A percentile compares a stretch with the other conserved stretches of the same genome.
phyloP scores from a whole-genome alignment of 1,140 invertebrate species.

The Pogonognathellus flavescens region DNA sequence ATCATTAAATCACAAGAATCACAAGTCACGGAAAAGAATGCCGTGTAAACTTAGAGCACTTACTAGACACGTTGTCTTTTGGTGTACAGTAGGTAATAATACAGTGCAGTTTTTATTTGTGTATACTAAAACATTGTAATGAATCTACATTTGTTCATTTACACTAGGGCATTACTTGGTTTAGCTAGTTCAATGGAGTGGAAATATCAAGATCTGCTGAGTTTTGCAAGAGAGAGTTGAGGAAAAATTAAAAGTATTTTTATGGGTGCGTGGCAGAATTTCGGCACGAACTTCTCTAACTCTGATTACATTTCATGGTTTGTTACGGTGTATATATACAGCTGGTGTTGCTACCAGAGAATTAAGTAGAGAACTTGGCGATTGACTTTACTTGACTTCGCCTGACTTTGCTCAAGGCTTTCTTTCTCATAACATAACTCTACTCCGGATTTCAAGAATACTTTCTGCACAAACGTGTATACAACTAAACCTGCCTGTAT shows the following conservation, averaged over 20 bases:
- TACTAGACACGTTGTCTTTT: no score
- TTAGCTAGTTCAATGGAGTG: no score
- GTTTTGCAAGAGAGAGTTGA: background rate
- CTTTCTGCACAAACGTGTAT: background rate
- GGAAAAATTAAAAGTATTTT: constrained; percentile 32
- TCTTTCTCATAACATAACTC: constrained; percentile 17
- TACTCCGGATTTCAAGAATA: constrained; percentile 8
- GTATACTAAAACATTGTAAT: no score
- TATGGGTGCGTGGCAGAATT: constrained; percentile 30
- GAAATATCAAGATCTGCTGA: no score
- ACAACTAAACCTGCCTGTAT: background rate
- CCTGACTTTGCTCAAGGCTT: constrained; percentile 45
- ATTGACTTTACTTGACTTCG: constrained; percentile 17
- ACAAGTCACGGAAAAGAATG: no score
- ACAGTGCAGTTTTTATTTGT: no score
- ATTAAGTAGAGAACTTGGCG: constrained; percentile 30
- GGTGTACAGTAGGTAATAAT: no score
- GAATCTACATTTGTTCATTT: no score
- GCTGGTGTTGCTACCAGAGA: background rate
- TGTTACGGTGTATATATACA: background rate
- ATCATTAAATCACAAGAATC: no score
- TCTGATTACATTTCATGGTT: constrained; percentile 25
- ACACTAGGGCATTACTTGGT: no score
- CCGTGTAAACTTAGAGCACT: no score
- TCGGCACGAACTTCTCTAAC: constrained; percentile 37